A percentile compares a stretch with the other conserved stretches of the same genome.
Conservation (phyloP, 2,888 invertebrate species). For the Resseliella maxima region DNA sequence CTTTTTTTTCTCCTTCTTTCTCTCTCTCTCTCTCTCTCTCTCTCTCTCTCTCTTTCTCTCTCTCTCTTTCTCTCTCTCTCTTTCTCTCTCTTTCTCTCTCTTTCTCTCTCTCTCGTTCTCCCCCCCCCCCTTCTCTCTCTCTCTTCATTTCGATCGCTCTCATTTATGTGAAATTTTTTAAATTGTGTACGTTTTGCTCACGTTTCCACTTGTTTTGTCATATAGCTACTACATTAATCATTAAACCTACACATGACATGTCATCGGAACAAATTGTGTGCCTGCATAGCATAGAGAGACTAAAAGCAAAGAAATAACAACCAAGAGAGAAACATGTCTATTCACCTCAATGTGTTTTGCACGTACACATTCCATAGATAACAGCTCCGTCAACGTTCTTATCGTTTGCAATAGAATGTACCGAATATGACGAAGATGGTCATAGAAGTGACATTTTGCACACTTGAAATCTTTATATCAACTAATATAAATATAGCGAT, state of each 20-base stretch:
- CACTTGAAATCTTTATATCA: conserved; percentile 20
- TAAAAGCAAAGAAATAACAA: background rate
- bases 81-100: background rate
- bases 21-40: background rate
- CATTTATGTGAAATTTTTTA: background rate
- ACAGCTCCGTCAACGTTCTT: background rate
- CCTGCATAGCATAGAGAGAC: background rate
- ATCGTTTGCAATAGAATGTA: background rate
- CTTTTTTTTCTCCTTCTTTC: background rate
- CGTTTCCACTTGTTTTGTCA: conserved; percentile 6
- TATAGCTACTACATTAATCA: background rate
- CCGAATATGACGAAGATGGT: conserved; percentile 19
- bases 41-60: background rate
- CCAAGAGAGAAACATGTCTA: background rate
- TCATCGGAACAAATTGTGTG: background rate
- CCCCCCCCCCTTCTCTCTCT: background rate
- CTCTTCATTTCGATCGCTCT: background rate
- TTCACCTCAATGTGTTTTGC: background rate
- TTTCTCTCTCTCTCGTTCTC: background rate
- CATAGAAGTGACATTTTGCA: conserved; percentile 34
- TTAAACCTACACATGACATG: conserved; percentile 16
- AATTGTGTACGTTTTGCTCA: background rate
- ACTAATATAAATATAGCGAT: conserved; percentile 20
- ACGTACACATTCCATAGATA: conserved; percentile 34
- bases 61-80: background rate